Evolutionary conservation across 2,113 vertebrate species (phyloP).

Genomic region (Aphyosemion australe): DNA sequence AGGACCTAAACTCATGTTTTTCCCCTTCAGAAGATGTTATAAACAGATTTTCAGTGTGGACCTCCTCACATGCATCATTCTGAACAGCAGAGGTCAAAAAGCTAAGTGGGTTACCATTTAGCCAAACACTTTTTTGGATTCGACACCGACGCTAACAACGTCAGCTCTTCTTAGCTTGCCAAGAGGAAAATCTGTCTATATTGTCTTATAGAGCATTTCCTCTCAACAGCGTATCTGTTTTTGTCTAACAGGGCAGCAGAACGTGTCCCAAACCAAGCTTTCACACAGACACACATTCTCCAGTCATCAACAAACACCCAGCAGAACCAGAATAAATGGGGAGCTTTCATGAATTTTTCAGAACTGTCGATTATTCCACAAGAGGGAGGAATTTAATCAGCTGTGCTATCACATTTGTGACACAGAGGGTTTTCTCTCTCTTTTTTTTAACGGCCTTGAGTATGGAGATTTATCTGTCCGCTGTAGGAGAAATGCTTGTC

Average conservation of each 20-base stretch:
- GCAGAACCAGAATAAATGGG: slow-evolving; percentile 33
- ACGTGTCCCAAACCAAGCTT: background rate
- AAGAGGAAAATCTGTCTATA: slow-evolving; percentile 22
- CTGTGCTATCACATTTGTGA: slow-evolving; percentile 31
- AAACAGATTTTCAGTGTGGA: no score
- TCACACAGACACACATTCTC: slow-evolving; percentile 27
- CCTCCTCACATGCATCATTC: background rate
- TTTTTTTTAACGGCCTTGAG: slow-evolving; percentile 31
- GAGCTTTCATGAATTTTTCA: slow-evolving; percentile 47
- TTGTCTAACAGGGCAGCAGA: slow-evolving; percentile 33
- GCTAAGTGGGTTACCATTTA: slow-evolving; percentile 1
- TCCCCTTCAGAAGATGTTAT: no score
- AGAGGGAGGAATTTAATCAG: slow-evolving; percentile 57
- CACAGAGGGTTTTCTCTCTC: slow-evolving; percentile 17
- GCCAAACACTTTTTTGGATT: background rate
- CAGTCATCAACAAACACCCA: slow-evolving; percentile 34
- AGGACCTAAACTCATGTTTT: background rate
- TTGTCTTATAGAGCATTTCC: background rate
- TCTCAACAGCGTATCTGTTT: slow-evolving; percentile 15
- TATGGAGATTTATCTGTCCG: slow-evolving; percentile 55
- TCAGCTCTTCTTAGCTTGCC: background rate
- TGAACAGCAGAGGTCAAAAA: slow-evolving; percentile 3
- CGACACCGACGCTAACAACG: background rate
- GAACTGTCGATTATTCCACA: slow-evolving; percentile 42
- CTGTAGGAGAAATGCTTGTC: slow-evolving; percentile 61